Base-by-base conservation (phyloP, 1,140 invertebrate species). In the Drosophila ohnishii region DNA sequence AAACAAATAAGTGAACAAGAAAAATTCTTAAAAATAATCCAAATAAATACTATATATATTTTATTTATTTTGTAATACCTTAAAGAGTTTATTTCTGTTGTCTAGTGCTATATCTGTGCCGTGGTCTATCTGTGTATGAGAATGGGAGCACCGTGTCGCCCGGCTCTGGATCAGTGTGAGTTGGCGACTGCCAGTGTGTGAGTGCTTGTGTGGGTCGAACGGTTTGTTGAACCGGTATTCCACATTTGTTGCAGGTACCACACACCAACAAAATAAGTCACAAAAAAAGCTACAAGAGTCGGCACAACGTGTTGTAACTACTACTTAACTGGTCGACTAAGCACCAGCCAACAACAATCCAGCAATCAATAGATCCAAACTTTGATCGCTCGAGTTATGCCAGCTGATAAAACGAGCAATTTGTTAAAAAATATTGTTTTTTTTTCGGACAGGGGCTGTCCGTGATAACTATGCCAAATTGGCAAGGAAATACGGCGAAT, bases 101-200 rank as follows among this genome's bases (percentile, higher is more conserved):
- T 0, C 32, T 2, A 22, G 32, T 53, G 50, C 19, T 34, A 22
- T 57, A 37, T 37, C 53, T 50, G 40, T 62, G 37, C 44, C 28
- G 25, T 34, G 64, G 5, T 51, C 39, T 61, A 55, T 63, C 56
- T 70, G 65, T 30, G 64, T 66, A 44, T 80, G 84, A 87, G 84
- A 87, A 87, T 69, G 82, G 60, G 82, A 80, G 78, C 75, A 85
- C 70, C 77, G 56, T 80, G 73, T 75, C 55, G 81, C 47, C 45
- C 60, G 65, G 57, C 67, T 56, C 34, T 61, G 22, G 47, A 51
- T 56, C 25, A 50, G 70, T 61, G 40, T 67, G 30, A 25, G 48
- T 34, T 63, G 19, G 32, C n/a, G 48, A 13, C n/a, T 51, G n/a
- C 11, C 48, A 34, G 3, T 35, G 53, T 53, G 42, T 57, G 16